These are phyloP conservation scores for Molossus alvarezi DNA, from an alignment of 2,797 vertebrate species.

Conservation along the genomic window DNA sequence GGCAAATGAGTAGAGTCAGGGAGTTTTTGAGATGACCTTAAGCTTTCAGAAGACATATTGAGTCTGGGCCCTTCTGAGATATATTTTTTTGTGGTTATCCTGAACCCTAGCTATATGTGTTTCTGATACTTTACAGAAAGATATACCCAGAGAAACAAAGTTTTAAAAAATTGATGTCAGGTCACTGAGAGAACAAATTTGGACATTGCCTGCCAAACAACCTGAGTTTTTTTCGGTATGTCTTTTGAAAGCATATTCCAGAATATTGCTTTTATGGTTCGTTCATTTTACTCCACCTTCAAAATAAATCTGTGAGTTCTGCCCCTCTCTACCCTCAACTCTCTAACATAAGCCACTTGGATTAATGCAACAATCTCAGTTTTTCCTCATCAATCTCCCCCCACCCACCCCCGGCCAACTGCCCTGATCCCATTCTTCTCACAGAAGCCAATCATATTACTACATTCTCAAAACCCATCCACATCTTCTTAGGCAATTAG, in stretches of 20 bases:
- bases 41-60: constrained; percentile 62
- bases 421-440: background rate
- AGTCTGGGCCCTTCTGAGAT: background rate
- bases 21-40: constrained; percentile 61
- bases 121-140: background rate
- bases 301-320: background rate
- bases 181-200: background rate
- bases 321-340: background rate
- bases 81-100: background rate
- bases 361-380: background rate
- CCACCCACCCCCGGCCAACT: background rate
- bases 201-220: background rate
- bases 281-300: background rate
- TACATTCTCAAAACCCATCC: background rate
- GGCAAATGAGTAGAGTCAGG: constrained; percentile 53
- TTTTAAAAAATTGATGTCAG: background rate
- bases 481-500: background rate
- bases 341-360: background rate
- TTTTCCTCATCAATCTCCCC: background rate
- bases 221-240: background rate
- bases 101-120: background rate
- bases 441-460: background rate
- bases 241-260: background rate
- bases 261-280: background rate
- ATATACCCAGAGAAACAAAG: background rate